A percentile compares a stretch with the other conserved stretches of the same genome.
Conservation (phyloP, 2,888 invertebrate genomes). For the Xylota sylvarum region DNA sequence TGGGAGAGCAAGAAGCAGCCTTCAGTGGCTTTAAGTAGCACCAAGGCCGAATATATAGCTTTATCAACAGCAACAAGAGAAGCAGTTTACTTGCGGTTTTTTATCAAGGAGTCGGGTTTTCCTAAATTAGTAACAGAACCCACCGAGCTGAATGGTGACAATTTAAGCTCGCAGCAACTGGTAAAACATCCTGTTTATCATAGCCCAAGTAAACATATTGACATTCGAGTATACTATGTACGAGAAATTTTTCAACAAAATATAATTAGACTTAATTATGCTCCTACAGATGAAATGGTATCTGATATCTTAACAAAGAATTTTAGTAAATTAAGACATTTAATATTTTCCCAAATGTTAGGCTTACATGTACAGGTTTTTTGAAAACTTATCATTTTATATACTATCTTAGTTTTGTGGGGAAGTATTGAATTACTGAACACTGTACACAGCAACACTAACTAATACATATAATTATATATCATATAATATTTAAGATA, state of each 20-base stretch:
- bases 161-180: conserved; percentile 25
- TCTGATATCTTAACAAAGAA: conserved; percentile 44
- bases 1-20: conserved; percentile 59
- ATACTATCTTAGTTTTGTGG: no score
- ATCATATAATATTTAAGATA: no score
- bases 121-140: neutral
- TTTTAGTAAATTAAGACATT: conserved; percentile 23
- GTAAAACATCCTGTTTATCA: conserved; percentile 41
- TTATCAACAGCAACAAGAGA: conserved; percentile 54
- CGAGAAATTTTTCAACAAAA: conserved; percentile 12
- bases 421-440: no score
- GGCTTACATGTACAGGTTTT: no score
- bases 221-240: conserved; percentile 34
- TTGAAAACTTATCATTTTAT: no score
- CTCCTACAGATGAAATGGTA: conserved; percentile 21
- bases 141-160: conserved; percentile 18
- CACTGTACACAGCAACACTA: no score
- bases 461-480: no score
- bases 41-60: conserved; percentile 60
- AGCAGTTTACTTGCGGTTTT: conserved; percentile 59
- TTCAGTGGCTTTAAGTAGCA: conserved; percentile 51
- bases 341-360: no score
- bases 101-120: conserved; percentile 48
- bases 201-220: conserved; percentile 37
- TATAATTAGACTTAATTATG: conserved; percentile 19